Percentiles rank a stretch among this genome's conserved stretches.
phyloP scores from a whole-genome alignment of 2,113 vertebrate genomes.

The Heterotilapia buettikoferi region DNA sequence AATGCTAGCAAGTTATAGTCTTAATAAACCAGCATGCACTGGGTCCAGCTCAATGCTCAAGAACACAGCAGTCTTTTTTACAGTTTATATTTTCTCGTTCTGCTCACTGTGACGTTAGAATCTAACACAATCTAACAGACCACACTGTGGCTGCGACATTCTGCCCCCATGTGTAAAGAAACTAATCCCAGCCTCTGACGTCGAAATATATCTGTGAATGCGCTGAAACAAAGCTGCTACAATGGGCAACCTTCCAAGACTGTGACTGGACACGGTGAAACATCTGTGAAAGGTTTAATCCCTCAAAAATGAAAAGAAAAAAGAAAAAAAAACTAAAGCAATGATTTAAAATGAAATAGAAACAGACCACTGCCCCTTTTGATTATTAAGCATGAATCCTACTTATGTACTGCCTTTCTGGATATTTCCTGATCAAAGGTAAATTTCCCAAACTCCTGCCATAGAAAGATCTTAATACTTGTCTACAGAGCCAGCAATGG shows the following conservation, averaged over 20 bases:
- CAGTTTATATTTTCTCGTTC: background rate
- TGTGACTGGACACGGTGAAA: background rate
- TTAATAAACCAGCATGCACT: background rate
- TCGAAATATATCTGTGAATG: background rate
- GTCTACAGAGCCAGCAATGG: background rate
- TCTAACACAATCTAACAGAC: background rate
- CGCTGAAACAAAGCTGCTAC: background rate
- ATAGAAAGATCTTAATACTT: background rate
- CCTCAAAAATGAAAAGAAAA: background rate
- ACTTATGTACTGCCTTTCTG: background rate
- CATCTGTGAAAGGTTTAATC: background rate
- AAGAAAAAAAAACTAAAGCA: background rate
- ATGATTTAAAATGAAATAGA: background rate
- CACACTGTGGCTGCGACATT: background rate
- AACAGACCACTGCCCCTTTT: background rate
- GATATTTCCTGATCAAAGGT: conserved; percentile 35
- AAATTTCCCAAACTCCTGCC: background rate
- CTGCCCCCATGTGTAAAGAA: background rate
- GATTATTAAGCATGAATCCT: background rate
- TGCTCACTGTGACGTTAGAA: background rate
- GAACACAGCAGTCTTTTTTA: background rate
- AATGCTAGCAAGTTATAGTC: background rate
- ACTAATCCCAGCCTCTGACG: background rate
- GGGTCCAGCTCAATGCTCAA: background rate
- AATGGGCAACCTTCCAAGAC: background rate